Conservation (phyloP, 2,113 vertebrate species). For the Promerops cafer region DNA sequence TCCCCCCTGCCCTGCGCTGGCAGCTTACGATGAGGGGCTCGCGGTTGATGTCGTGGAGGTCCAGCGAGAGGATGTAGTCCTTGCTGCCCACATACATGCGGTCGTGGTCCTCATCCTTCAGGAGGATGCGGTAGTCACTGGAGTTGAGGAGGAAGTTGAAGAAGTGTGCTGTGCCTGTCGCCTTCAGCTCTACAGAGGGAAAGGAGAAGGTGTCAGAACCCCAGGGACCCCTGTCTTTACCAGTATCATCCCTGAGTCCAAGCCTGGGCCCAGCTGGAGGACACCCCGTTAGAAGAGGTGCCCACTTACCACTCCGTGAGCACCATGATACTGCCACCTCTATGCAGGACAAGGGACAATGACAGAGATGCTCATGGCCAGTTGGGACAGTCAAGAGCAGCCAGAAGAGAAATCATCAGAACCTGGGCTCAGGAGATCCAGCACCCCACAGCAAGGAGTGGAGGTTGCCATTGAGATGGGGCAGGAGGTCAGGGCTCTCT, state of each 20-base stretch:
- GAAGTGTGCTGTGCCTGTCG: conserved; percentile 91
- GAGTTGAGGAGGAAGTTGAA: conserved; percentile 97
- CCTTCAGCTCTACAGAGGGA: conserved; percentile 82
- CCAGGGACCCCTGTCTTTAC: fast-evolving
- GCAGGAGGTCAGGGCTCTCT: fast-evolving
- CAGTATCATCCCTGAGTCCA: neutral
- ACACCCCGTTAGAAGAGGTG: neutral
- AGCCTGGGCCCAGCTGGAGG: neutral
- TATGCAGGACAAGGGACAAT: neutral
- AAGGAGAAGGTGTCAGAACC: neutral
- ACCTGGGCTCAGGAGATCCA: neutral
- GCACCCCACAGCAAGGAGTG: neutral
- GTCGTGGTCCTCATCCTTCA: conserved; percentile 98
- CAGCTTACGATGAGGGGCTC: conserved; percentile 94
- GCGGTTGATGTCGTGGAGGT: conserved; percentile 98
- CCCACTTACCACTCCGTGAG: neutral
- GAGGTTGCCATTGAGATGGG: neutral
- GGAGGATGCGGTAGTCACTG: conserved; percentile 92
- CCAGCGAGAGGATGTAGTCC: conserved; percentile 94
- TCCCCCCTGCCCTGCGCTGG: fast-evolving
- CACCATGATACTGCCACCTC: neutral
- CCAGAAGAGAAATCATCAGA: neutral
- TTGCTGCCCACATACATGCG: conserved; percentile 99
- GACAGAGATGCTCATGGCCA: neutral
- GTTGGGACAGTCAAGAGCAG: neutral